Evolutionary conservation across 2,797 vertebrate genomes (phyloP).

Genomic region (Onychomys torridus): DNA sequence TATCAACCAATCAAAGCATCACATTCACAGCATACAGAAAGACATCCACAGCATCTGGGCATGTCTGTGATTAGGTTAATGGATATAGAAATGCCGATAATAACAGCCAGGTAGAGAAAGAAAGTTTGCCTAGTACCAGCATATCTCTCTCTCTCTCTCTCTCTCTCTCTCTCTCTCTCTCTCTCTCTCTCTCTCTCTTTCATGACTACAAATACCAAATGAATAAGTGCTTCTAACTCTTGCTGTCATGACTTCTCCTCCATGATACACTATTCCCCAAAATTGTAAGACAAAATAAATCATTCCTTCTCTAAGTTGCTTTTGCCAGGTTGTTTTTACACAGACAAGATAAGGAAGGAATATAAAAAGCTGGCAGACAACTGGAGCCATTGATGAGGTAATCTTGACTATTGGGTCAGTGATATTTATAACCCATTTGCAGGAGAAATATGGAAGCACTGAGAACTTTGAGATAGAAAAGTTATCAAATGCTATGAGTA

Average conservation of each 20-base stretch:
- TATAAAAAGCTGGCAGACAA: background rate
- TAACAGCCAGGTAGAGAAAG: background rate
- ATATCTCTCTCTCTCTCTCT: too few species aligned
- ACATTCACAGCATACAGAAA: too few species aligned
- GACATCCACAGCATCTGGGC: too few species aligned
- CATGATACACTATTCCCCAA: background rate
- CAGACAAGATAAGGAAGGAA: background rate
- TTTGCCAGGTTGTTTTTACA: background rate
- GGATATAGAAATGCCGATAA: background rate
- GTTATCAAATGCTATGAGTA: background rate
- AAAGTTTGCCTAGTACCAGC: background rate
- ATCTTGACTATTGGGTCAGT: background rate
- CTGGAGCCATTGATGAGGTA: background rate
- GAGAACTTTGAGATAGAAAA: background rate
- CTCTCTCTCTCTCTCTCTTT: background rate
- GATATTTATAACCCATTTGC: background rate
- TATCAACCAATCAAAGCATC: too few species aligned
- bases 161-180: background rate
- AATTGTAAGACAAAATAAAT: background rate
- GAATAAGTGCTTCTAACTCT: background rate
- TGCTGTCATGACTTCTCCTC: background rate
- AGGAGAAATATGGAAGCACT: background rate
- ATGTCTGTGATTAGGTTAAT: background rate
- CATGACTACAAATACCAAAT: background rate
- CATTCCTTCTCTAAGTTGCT: background rate